phyloP scores from a whole-genome alignment of 2,888 invertebrate species.

The Exocentrus adspersus region DNA sequence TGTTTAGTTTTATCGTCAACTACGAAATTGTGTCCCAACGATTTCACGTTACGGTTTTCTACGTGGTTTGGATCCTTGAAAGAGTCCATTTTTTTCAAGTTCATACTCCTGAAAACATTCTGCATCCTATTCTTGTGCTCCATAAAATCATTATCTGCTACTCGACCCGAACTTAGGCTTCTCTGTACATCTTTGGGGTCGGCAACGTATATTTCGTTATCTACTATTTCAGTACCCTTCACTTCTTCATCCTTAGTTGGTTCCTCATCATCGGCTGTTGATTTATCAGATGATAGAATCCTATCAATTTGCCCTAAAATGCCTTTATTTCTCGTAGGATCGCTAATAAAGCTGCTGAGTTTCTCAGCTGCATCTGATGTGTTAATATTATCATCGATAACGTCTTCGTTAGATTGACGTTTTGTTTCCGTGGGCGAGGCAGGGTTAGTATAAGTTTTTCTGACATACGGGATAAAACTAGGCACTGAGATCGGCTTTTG shows the following conservation, averaged over 20 bases:
- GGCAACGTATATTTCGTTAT: background rate
- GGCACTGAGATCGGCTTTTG: constrained; percentile 33
- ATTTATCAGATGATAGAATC: background rate
- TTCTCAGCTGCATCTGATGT: constrained; percentile 40
- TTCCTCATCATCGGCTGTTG: background rate
- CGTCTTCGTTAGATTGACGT: constrained; percentile 41
- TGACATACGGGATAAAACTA: constrained; percentile 24
- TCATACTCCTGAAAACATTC: constrained; percentile 52
- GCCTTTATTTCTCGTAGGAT: background rate
- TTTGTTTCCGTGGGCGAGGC: background rate
- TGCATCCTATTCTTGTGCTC: constrained; percentile 48
- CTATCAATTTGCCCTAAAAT: background rate
- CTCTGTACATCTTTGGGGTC: background rate
- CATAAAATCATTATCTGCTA: constrained; percentile 19
- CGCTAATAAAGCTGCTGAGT: constrained; percentile 28
- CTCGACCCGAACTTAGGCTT: background rate
- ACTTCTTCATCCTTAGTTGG: background rate
- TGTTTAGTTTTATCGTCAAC: constrained; percentile 44
- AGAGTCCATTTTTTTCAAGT: constrained; percentile 44
- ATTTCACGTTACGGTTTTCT: constrained; percentile 31
- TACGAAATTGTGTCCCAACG: constrained; percentile 36
- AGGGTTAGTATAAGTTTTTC: background rate
- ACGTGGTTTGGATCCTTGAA: constrained; percentile 19
- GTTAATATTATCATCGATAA: constrained; percentile 43
- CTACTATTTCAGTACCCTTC: background rate